Evolutionary conservation across 2,113 vertebrate genomes (phyloP).

Genomic region (Anhinga anhinga): DNA sequence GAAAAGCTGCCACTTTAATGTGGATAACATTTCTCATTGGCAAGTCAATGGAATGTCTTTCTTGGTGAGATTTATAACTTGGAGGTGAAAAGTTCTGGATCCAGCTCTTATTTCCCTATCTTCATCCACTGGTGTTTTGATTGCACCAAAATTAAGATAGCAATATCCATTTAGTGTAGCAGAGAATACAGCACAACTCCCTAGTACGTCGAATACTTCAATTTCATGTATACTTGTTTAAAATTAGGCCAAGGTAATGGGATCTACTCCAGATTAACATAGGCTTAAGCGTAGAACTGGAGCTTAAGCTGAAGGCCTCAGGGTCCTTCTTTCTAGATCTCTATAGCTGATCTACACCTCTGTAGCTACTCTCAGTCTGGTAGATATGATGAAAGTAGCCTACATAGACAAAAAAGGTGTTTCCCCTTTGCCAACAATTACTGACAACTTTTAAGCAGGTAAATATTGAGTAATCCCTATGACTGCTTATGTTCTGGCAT

Average conservation of each 20-base stretch:
- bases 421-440: background rate
- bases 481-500: background rate
- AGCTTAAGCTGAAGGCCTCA: background rate
- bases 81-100: background rate
- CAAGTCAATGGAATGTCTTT: background rate
- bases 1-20: background rate
- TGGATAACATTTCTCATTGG: background rate
- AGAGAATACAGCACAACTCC: background rate
- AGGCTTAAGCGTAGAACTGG: background rate
- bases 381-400: background rate
- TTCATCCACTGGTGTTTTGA: background rate
- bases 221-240: background rate
- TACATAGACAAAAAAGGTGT: background rate
- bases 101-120: background rate
- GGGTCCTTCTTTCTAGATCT: background rate
- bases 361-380: background rate
- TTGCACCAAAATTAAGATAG: background rate
- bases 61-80: background rate
- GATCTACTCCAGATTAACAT: background rate
- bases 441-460: background rate
- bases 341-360: background rate
- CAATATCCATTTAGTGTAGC: background rate
- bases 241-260: background rate
- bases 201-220: background rate
- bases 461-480: background rate